Conservation (phyloP, 1,140 invertebrate species). For the Penaeus indicus region DNA sequence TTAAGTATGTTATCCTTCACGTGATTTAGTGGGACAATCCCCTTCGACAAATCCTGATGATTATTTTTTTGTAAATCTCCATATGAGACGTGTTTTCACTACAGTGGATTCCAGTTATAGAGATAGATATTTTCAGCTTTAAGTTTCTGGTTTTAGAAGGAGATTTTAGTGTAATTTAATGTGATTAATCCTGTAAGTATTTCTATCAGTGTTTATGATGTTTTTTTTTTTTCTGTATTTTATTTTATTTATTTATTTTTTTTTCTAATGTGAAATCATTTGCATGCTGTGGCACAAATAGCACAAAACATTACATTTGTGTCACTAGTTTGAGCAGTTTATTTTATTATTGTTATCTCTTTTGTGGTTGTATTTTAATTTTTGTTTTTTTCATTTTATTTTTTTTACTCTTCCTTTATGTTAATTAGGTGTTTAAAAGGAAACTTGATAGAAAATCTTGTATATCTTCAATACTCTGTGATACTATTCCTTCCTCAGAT, state of each 20-base stretch:
- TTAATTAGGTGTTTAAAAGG: too few relatives aligned
- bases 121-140: too few relatives aligned
- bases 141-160: too few relatives aligned
- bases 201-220: too few relatives aligned
- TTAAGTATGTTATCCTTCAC: too few relatives aligned
- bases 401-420: slow-evolving; percentile 9
- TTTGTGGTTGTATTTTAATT: slow-evolving; percentile 37
- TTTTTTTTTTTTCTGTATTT: background rate
- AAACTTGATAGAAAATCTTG: background rate
- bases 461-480: slow-evolving; percentile 56
- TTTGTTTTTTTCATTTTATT: background rate
- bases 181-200: too few relatives aligned
- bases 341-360: background rate
- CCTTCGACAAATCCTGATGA: too few relatives aligned
- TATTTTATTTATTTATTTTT: background rate
- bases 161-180: too few relatives aligned
- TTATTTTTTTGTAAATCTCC: too few relatives aligned
- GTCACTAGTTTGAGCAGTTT: background rate
- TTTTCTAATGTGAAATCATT: background rate
- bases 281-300: background rate
- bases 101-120: too few relatives aligned
- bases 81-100: too few relatives aligned
- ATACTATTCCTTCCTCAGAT: slow-evolving; percentile 52
- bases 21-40: too few relatives aligned
- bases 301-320: background rate